phyloP scores from a whole-genome alignment of 1,140 invertebrate species.

The Zaprionus vittiger region DNA sequence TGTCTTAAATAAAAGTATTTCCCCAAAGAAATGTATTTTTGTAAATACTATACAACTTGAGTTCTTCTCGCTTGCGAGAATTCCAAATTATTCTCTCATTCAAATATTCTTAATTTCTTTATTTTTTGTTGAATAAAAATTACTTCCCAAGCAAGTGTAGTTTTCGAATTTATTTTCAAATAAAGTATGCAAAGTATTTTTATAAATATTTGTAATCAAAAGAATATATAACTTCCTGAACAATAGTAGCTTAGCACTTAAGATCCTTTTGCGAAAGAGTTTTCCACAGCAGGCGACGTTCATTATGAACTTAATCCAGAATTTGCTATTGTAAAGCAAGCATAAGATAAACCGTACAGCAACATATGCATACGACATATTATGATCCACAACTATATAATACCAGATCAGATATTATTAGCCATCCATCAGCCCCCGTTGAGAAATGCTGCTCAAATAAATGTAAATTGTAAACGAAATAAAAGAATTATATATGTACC shows the following conservation, averaged over 20 bases:
- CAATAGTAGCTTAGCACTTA: neutral
- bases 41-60: slow-evolving; percentile 7
- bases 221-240: slow-evolving; percentile 2
- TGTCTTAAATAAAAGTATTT: slow-evolving; percentile 2
- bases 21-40: neutral
- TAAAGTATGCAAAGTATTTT: neutral
- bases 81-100: no score
- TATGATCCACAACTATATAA: slow-evolving; percentile 47
- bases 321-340: slow-evolving; percentile 35
- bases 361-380: slow-evolving; percentile 17
- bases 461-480: slow-evolving; percentile 36
- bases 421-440: slow-evolving; percentile 26
- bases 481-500: neutral
- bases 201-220: slow-evolving; percentile 16
- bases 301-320: slow-evolving; percentile 5
- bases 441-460: slow-evolving; percentile 59
- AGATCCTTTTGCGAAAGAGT: neutral
- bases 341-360: neutral
- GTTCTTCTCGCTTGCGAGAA: neutral
- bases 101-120: neutral
- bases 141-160: neutral
- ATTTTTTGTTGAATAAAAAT: neutral
- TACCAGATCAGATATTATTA: slow-evolving; percentile 67
- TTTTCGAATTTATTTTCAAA: slow-evolving; percentile 9
- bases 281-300: slow-evolving; percentile 16